Evolutionary conservation across 2,113 vertebrate genomes (phyloP), one percentile per base, ranked within the genome.

Genomic region (Typhlomys cinereus): DNA sequence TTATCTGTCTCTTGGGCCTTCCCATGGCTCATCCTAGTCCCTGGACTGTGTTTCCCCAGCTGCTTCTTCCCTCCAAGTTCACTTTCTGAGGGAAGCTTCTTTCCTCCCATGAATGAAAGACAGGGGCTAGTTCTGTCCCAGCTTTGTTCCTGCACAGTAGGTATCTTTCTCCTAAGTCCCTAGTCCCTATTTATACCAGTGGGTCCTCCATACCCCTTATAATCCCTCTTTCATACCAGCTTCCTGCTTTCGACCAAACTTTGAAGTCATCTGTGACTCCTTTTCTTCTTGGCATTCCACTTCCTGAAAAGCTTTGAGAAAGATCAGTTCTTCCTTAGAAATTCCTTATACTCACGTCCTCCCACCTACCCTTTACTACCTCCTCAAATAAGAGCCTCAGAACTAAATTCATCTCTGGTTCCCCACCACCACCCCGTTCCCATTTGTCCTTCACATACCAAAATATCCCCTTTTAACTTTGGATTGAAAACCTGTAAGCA

Each of bases 181-280:
- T 39, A 25, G 67, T 21, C 46, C 36, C 4, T 41, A 4, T 20
- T 66, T 29, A 39, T 44, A 34, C 36, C 27, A 2, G 59, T 7
- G 20, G 21, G 2, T 4, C 17, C 21, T 2, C 27, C 12, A 2
- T 10, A 17, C 4, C n/a, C 62, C 44, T 34, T n/a, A 39, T n/a
- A 29, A 69, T 73, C 50, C 23, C 15, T 54, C 29, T 36, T 34
- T 59, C 50, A 78, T 17, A 25, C 57, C 54, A 54, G n/a, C 6
- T 46, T 54, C 20, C 29, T 87, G 41, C 50, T 81, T 44, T n/a
- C 25, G 41, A 1, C 29, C 46, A 57, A 15, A 70, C 67, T 36
- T 34, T 44, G 39, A 52, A 81, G 31, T 62, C 84, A 36, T 2
- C 64, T 7, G 7, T 36, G 41, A 78, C 34, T 39, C n/a, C 11